These are phyloP conservation scores for Creontiades dilutus DNA, from an alignment of 2,888 invertebrate species.

Conservation along the genomic window DNA sequence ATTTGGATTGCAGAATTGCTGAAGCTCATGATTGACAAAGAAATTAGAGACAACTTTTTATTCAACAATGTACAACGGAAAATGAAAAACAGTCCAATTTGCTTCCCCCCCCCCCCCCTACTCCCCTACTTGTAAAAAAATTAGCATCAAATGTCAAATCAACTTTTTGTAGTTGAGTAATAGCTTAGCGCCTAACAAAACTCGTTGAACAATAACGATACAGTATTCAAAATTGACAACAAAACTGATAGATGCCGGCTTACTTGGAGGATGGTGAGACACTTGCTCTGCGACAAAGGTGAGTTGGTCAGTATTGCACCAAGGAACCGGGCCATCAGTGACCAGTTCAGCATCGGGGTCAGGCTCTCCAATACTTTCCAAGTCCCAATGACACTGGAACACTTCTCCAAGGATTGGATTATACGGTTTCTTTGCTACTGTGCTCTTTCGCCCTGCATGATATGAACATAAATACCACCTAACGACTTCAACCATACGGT, in stretches of 20 bases:
- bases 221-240: not conserved
- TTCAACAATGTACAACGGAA: no score
- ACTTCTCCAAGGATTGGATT: slow-evolving; percentile 98
- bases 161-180: no score
- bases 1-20: no score
- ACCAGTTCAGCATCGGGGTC: slow-evolving; percentile 83
- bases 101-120: no score
- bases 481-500: slow-evolving; percentile 95
- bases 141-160: no score
- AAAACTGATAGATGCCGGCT: not conserved
- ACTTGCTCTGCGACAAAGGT: slow-evolving; percentile 99
- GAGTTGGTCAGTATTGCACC: slow-evolving; percentile 92
- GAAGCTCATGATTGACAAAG: no score
- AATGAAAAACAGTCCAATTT: no score
- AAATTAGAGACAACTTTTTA: no score
- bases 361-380: slow-evolving; percentile 50
- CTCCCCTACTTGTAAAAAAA: no score
- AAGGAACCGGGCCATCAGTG: slow-evolving; percentile 92
- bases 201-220: no score
- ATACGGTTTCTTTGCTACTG: slow-evolving; percentile 99
- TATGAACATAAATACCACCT: slow-evolving; percentile 99
- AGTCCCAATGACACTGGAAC: slow-evolving; percentile 93
- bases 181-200: no score
- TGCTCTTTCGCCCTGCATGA: slow-evolving; percentile 97
- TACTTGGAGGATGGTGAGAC: slow-evolving; percentile 98